Percentiles rank a stretch among this genome's conserved stretches.
Conservation (phyloP, 2,888 invertebrate genomes). For the Conomelus anceps region DNA sequence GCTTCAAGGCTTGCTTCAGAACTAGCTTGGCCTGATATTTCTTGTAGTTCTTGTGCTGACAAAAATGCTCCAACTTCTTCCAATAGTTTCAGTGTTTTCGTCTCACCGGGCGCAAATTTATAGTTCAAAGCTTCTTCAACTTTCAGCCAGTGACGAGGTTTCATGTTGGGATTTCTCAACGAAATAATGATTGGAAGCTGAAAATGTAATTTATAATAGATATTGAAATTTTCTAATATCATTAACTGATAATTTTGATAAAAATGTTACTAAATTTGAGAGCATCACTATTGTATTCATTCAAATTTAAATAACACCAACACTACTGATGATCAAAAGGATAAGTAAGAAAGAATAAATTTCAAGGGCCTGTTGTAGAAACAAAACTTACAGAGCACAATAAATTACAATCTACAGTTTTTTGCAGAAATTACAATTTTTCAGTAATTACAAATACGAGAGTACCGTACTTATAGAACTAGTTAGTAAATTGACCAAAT, state of each 20-base stretch:
- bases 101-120: constrained; percentile 64
- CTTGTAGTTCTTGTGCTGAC: constrained; percentile 66
- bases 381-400: too few species aligned
- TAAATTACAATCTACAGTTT: too few species aligned
- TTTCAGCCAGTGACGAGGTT: constrained; percentile 75
- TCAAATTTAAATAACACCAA: too few species aligned
- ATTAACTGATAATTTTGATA: background rate
- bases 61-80: constrained; percentile 69
- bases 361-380: too few species aligned
- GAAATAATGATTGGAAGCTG: constrained; percentile 71
- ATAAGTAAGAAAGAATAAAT: too few species aligned
- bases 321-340: too few species aligned
- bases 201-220: constrained; percentile 34
- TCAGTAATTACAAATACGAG: too few species aligned
- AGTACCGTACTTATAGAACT: too few species aligned
- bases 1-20: constrained; percentile 78
- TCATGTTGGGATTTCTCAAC: constrained; percentile 71
- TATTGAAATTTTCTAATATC: background rate
- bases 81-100: constrained; percentile 58
- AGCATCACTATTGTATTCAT: background rate
- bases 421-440: too few species aligned
- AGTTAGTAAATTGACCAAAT: too few species aligned
- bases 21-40: constrained; percentile 80
- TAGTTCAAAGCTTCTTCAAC: constrained; percentile 64
- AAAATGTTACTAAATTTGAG: background rate